Evolutionary conservation across 1,140 invertebrate genomes (phyloP).

Genomic region (Arctopsyche grandis): DNA sequence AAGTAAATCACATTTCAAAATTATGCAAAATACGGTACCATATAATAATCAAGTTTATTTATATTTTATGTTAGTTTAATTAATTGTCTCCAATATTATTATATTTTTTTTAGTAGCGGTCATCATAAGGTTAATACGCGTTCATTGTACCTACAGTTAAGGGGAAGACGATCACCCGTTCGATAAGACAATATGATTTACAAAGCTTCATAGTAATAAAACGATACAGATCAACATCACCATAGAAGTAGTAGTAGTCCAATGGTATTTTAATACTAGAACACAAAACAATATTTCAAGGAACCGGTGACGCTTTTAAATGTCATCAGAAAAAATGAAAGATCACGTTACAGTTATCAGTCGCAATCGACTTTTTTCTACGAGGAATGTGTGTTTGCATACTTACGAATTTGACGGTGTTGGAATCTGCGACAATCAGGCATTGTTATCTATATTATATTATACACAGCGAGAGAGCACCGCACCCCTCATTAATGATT

Average conservation of each 20-base stretch:
- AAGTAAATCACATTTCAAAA: too few species aligned
- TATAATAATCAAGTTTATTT: too few species aligned
- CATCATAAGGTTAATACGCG: too few species aligned
- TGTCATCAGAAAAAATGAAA: constrained; percentile 1
- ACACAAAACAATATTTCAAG: neutral
- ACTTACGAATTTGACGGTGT: neutral
- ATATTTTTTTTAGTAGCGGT: too few species aligned
- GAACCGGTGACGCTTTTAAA: neutral
- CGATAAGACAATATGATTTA: constrained; percentile 44
- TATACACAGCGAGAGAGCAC: neutral
- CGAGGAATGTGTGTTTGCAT: neutral
- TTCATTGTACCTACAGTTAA: too few species aligned
- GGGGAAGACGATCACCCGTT: constrained; percentile 23
- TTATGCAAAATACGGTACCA: too few species aligned
- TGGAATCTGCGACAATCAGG: neutral
- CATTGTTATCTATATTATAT: neutral
- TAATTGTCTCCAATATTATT: too few species aligned
- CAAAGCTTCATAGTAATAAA: constrained; percentile 28
- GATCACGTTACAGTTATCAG: neutral
- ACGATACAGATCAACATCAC: constrained; percentile 25
- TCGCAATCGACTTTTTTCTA: neutral
- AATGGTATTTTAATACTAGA: neutral
- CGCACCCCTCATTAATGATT: constrained; percentile 16
- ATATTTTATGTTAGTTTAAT: too few species aligned
- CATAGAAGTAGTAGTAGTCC: neutral